A percentile compares a stretch with the other conserved stretches of the same genome.
These are phyloP conservation scores for Darevskia mixta DNA, from an alignment of 2,797 vertebrate species.

Conservation along the genomic window DNA sequence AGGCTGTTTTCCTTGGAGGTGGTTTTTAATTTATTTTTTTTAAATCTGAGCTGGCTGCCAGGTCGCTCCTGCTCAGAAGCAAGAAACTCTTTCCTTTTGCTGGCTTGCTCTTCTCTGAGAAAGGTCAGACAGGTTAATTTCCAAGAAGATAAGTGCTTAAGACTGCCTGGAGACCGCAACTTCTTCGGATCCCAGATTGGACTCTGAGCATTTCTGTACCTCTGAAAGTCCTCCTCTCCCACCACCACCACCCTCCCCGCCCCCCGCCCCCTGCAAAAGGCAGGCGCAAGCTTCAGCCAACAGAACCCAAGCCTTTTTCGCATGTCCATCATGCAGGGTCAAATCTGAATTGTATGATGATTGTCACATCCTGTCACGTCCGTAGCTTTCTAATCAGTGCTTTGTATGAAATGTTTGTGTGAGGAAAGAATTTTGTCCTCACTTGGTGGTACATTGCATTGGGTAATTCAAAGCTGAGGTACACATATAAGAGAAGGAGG, in stretches of 20 bases:
- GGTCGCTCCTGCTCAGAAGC: neutral
- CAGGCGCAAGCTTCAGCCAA: neutral
- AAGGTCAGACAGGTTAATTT: constrained; percentile 3
- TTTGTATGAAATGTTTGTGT: no score
- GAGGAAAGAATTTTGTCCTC: no score
- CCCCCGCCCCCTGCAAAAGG: no score
- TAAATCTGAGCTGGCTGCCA: neutral
- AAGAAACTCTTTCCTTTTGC: neutral
- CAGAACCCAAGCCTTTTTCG: neutral
- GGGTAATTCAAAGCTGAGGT: no score
- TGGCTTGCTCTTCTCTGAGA: neutral
- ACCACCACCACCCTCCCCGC: no score
- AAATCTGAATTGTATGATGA: neutral
- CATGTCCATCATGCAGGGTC: neutral
- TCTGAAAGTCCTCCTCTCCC: neutral
- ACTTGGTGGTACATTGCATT: no score
- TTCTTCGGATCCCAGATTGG: neutral
- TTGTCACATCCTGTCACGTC: neutral
- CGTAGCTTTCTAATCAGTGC: neutral
- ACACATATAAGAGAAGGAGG: no score
- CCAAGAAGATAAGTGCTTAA: neutral
- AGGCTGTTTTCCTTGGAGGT: neutral
- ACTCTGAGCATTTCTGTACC: neutral
- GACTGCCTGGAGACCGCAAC: neutral
- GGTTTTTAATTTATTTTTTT: no score